Conservation (phyloP, 2,797 vertebrate genomes). For the Poecilia gillii region DNA sequence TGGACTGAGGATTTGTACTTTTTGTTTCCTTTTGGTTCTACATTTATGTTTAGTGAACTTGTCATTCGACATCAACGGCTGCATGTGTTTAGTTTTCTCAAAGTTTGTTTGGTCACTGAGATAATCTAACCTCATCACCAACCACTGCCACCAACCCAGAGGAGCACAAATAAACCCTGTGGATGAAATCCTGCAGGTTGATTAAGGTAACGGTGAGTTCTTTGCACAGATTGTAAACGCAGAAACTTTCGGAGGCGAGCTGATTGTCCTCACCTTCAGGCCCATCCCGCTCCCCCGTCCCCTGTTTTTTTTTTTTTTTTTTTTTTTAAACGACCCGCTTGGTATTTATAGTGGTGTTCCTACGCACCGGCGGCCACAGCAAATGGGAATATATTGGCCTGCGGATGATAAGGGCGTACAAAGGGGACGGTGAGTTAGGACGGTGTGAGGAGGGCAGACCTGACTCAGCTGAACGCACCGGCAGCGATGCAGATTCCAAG, state of each 20-base stretch:
- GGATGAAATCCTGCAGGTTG: not conserved
- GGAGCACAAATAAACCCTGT: not conserved
- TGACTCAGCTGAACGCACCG: conserved; percentile 61
- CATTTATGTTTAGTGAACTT: not conserved
- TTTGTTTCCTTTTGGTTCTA: not conserved
- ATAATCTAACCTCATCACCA: not conserved
- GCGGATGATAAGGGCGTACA: conserved; percentile 49
- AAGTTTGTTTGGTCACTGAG: no score
- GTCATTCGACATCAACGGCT: not conserved
- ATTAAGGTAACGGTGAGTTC: not conserved
- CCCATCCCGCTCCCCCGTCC: not conserved
- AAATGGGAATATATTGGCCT: conserved; percentile 57
- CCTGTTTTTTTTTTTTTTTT: rapidly evolving
- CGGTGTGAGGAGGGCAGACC: conserved; percentile 13
- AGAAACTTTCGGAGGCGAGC: conserved; percentile 6
- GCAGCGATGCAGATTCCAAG: conserved; percentile 36
- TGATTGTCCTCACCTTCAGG: conserved; percentile 40
- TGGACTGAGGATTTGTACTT: not conserved
- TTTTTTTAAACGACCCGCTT: conserved; percentile 27
- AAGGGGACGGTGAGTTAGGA: conserved; percentile 30
- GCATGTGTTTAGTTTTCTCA: not conserved
- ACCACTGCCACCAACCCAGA: not conserved
- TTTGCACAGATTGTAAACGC: conserved; percentile 19
- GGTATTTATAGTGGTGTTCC: conserved; percentile 54
- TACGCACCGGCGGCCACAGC: conserved; percentile 40